Conservation (phyloP, 2,797 vertebrate species). For the Microtus obscurus region DNA sequence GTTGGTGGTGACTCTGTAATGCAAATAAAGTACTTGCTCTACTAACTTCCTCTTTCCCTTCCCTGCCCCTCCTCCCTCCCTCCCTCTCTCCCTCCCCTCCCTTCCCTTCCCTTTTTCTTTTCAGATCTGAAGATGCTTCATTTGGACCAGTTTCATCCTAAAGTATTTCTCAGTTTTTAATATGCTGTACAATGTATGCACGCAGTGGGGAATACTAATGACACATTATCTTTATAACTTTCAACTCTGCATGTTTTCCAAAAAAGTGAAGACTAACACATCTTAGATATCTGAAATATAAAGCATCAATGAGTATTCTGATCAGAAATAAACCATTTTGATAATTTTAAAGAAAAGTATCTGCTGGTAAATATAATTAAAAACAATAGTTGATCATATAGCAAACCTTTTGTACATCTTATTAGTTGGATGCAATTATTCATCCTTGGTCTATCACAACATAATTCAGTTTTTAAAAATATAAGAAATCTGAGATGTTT, state of each 20-base stretch:
- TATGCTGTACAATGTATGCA: not conserved
- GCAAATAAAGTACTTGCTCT: conserved; percentile 25
- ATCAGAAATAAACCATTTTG: conserved; percentile 46
- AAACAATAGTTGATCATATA: conserved; percentile 10
- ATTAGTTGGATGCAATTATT: conserved; percentile 11
- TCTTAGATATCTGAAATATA: conserved; percentile 9
- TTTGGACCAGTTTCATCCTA: not conserved
- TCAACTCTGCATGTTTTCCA: not conserved
- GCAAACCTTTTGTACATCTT: not conserved
- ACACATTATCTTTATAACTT: not conserved
- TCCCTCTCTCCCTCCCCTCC: too few species aligned
- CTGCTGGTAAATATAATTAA: not conserved
- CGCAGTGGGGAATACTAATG: not conserved
- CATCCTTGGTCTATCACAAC: conserved; percentile 13
- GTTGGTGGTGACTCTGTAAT: conserved; percentile 36
- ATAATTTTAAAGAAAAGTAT: conserved; percentile 19
- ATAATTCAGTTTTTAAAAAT: conserved; percentile 8
- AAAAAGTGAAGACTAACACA: not conserved
- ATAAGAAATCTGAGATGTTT: not conserved
- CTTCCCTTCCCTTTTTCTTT: not conserved
- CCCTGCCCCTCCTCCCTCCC: not conserved
- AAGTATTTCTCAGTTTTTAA: not conserved
- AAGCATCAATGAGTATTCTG: conserved; percentile 37
- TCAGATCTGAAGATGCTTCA: conserved; percentile 53
- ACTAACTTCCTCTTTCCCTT: not conserved